Evolutionary conservation across 2,113 vertebrate genomes (phyloP).

Genomic region (Melanocharis versteri): DNA sequence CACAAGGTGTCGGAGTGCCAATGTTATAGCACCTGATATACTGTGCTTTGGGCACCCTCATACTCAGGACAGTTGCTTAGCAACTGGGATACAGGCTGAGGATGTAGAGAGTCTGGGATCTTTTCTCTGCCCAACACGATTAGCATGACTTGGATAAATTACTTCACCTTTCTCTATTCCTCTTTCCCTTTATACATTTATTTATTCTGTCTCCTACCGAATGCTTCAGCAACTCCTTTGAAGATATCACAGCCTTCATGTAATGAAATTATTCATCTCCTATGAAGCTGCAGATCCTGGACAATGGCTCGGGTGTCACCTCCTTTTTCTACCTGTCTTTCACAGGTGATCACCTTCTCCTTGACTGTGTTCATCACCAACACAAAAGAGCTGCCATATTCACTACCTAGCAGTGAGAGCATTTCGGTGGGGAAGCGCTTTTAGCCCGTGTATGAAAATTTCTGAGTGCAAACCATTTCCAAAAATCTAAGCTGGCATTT

Average conservation of each 20-base stretch:
- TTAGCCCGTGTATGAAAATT: neutral
- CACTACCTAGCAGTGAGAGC: fast-evolving
- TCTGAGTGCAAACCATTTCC: neutral
- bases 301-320: neutral
- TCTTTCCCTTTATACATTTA: neutral
- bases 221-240: neutral
- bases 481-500: slow-evolving; percentile 24
- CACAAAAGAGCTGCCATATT: neutral
- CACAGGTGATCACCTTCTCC: neutral
- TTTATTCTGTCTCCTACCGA: neutral
- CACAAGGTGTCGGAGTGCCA: neutral
- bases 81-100: slow-evolving; percentile 36
- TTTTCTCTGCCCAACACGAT: slow-evolving; percentile 12
- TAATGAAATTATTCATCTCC: neutral
- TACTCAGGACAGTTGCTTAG: slow-evolving; percentile 52
- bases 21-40: slow-evolving; percentile 11
- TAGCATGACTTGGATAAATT: slow-evolving; percentile 48
- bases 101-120: slow-evolving; percentile 18
- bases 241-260: neutral
- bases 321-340: neutral
- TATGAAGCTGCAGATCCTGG: neutral
- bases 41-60: slow-evolving; percentile 26
- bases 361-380: neutral
- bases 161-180: slow-evolving; percentile 3
- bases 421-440: neutral